Conservation (phyloP, 1,140 invertebrate genomes). For the Dryas iulia region DNA sequence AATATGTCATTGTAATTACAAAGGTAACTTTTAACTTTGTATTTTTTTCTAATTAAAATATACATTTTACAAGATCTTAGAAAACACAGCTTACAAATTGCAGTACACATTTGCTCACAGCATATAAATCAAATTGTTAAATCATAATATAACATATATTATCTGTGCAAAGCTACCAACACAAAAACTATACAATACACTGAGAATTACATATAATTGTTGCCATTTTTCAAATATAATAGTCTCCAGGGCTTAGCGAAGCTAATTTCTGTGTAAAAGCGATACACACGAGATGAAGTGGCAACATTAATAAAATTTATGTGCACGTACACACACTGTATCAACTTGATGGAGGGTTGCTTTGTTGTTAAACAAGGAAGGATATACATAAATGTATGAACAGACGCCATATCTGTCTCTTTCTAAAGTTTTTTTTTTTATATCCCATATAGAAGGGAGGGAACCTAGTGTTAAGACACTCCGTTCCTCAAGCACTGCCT, state of each 20-base stretch:
- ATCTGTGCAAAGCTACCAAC: background rate
- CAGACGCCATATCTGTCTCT: background rate
- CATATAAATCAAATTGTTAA: background rate
- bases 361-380: slow-evolving; percentile 18
- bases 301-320: slow-evolving; percentile 63
- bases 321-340: slow-evolving; percentile 41
- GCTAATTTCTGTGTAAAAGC: slow-evolving; percentile 55
- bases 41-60: too few species aligned
- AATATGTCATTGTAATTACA: too few species aligned
- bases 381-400: background rate
- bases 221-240: slow-evolving; percentile 21
- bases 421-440: background rate
- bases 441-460: too few species aligned
- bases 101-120: background rate
- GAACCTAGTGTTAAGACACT: too few species aligned
- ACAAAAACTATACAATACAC: background rate
- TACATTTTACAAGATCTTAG: too few species aligned
- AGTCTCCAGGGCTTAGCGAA: slow-evolving; percentile 30
- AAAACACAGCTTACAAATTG: too few species aligned
- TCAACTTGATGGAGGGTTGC: slow-evolving; percentile 35
- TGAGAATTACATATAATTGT: slow-evolving; percentile 2
- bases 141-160: background rate
- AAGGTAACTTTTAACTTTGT: too few species aligned
- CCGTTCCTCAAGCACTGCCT: too few species aligned
- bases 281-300: slow-evolving; percentile 38